Conservation (phyloP, 1,140 invertebrate species). For the Drosophila rufa region DNA sequence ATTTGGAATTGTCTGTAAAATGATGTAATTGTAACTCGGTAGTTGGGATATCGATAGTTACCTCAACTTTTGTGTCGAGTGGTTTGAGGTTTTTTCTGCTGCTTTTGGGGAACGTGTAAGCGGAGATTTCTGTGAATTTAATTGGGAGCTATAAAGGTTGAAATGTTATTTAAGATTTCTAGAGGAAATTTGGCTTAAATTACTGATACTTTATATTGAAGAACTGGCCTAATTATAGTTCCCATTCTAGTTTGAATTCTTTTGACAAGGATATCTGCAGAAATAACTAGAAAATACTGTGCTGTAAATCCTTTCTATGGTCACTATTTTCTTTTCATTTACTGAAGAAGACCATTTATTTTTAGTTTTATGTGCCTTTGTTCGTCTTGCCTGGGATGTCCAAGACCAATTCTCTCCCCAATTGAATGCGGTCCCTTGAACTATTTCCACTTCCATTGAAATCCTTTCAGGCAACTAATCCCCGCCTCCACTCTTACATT, state of each 20-base stretch:
- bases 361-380: constrained; percentile 16
- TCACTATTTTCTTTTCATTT: constrained; percentile 19
- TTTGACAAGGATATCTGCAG: constrained; percentile 2
- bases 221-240: neutral
- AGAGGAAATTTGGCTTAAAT: neutral
- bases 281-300: constrained; percentile 3
- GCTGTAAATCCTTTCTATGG: constrained; percentile 12
- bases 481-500: neutral
- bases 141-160: neutral
- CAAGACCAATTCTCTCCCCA: neutral
- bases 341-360: constrained; percentile 2
- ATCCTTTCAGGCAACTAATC: constrained; percentile 18
- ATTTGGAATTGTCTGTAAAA: constrained; percentile 42
- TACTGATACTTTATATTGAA: neutral
- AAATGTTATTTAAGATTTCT: too few species aligned
- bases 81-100: constrained; percentile 6
- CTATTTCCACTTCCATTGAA: constrained; percentile 15
- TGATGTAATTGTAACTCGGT: constrained; percentile 64
- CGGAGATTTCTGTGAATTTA: neutral
- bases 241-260: neutral
- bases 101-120: neutral
- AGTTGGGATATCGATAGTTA: constrained; percentile 38
- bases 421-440: constrained; percentile 4
- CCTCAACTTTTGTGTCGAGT: constrained; percentile 21
- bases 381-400: neutral